Evolutionary conservation across 1,140 invertebrate species (phyloP), one percentile per base, ranked within the genome.

Genomic region (Chrysopa pallens): DNA sequence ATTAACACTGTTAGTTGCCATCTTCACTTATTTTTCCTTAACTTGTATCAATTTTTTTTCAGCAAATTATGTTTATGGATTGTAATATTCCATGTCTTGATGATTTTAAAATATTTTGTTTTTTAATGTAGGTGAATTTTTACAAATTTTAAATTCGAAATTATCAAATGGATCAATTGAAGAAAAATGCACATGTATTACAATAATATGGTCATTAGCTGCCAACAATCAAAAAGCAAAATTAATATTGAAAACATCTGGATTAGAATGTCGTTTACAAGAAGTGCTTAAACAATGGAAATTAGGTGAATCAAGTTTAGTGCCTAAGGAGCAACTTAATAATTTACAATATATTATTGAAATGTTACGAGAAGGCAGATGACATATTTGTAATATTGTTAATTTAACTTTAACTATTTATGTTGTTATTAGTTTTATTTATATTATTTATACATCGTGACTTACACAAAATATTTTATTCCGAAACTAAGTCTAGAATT

Each of bases 221-320:
- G 61, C 62, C 0, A 67, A 67, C 44, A 62, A 52, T 43, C 62
- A 64, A 46, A 60, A 59, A 44, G 61, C 57, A 13, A 67, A 67
- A 48, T 46, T 58, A n/a, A 43, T 55, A 35, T 52, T 67, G 4
- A 62, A 62, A 50, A 50, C 52, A 14, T 46, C 49, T 6, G 52
- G 57, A n/a, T 39, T 67, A 1, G 58, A 60, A 41, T 12, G 8
- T 6, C 52, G 54, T 42, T 42, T 67, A 9, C 50, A 57, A 35
- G 54, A 60, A 43, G 40, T 46, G 13, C 15, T 60, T 9, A 58
- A 56, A 44, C 48, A 51, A 31, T 48, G 45, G 8, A 42, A 52
- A 38, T 40, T 58, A 35, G 36, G 47, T 27, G 23, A 43, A 6
- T 44, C 44, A 8, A 42, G 46, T 11, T 14, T 43, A 35, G 33